phyloP scores from a whole-genome alignment of 1,140 invertebrate genomes.

The Bactericera cockerelli region DNA sequence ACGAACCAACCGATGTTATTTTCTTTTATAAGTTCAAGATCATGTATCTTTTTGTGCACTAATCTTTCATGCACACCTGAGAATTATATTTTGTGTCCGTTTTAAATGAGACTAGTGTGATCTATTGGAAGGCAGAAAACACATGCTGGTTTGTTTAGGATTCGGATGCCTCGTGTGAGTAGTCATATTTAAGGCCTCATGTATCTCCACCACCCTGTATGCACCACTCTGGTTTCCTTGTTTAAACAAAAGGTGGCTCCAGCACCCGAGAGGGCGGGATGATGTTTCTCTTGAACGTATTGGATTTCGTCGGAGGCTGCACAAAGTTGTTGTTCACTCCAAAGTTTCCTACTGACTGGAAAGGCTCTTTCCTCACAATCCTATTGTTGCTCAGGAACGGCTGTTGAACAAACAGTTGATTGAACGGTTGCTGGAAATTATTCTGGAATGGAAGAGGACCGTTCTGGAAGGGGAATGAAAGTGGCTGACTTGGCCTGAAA shows the following conservation, averaged over 20 bases:
- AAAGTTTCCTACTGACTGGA: constrained; percentile 23
- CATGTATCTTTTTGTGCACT: too few species aligned
- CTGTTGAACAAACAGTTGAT: constrained; percentile 23
- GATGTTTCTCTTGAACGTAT: background rate
- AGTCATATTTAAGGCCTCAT: too few species aligned
- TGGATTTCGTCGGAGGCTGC: background rate
- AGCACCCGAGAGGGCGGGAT: background rate
- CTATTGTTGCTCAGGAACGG: constrained; percentile 26
- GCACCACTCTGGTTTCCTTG: too few species aligned
- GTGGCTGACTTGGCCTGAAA: background rate
- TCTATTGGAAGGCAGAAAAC: too few species aligned
- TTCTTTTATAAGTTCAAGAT: too few species aligned
- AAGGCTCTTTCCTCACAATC: constrained; percentile 21
- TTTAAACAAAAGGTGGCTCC: background rate
- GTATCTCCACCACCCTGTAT: too few species aligned
- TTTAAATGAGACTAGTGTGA: too few species aligned
- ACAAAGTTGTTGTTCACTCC: constrained; percentile 19
- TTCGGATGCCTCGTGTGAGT: too few species aligned
- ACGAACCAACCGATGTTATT: too few species aligned
- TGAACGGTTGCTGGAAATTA: constrained; percentile 17
- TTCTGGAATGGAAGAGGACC: constrained; percentile 24
- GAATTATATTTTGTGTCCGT: too few species aligned
- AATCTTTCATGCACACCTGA: too few species aligned
- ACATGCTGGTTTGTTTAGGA: too few species aligned
- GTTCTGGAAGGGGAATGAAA: background rate